Base-by-base conservation (phyloP, 2,797 vertebrate species). In the Intellagama lesueurii region DNA sequence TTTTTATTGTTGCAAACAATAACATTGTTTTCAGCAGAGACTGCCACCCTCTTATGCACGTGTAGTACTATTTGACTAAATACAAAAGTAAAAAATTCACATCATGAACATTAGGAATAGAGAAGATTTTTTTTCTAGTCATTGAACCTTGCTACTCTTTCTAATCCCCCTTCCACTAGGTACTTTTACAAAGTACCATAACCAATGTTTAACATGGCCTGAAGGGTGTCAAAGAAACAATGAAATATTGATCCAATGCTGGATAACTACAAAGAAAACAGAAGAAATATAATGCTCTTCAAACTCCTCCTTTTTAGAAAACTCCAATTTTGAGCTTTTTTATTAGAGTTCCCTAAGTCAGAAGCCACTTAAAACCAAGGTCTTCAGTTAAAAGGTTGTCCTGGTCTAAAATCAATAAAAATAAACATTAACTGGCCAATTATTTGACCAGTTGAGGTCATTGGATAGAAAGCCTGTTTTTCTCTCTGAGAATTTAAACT, bases 261-360 rank as follows among this genome's bases (percentile, higher is more conserved):
- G 2, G 1, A 78, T 44, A 90, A 83, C 76, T 89, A 19, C 30
- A 81, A n/a, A 84, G n/a, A 52, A 17, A 88, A 83, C 0, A 81
- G 76, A 86, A 66, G 22, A 28, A 87, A 92, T 91, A 76, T 68
- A 44, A 0, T 81, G 28, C 7, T 81, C 75, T 81, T 87, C 66
- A 87, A 70, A 84, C 56, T 82, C 0, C 83, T 82, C 0, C 81
- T 89, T 91, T 88, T 0, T 0, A 44, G 77, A 85, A 91, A 86
- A 40, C n/a, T 44, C 0, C 0, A 0, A 69, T 24, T 56, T 81
- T 72, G 72, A 85, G 0, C 75, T 52, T 30, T 89, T 70, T 64
- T 19, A 52, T 19, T 87, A 7, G 0, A 64, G 1, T 19, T 75
- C 32, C 60, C 88, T 88, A 66, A 90, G 30, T 60, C 30, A 87